Evolutionary conservation across 2,113 vertebrate species (phyloP).

Genomic region (Petrocephalus zakoni): DNA sequence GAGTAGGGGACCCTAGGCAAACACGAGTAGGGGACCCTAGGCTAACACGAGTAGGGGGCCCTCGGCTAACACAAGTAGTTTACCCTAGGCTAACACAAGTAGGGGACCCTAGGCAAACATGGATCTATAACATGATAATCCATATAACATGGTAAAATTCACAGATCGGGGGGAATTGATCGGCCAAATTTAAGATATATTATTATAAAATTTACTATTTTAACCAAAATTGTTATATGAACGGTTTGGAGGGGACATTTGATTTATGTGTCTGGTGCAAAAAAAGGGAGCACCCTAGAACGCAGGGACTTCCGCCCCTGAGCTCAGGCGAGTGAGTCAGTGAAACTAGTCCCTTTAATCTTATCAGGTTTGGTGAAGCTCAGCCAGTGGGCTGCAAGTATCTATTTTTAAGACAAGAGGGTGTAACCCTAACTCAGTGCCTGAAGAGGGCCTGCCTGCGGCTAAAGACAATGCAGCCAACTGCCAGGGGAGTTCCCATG

Average conservation of each 20-base stretch:
- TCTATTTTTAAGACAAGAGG: not conserved
- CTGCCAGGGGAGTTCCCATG: conserved; percentile 28
- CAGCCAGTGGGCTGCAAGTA: not conserved
- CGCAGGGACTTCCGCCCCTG: not conserved
- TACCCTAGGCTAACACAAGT: no score
- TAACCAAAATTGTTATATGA: not conserved
- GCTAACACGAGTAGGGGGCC: no score
- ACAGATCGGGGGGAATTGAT: not conserved
- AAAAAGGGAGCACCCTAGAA: not conserved
- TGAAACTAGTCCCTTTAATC: not conserved
- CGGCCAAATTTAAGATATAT: not conserved
- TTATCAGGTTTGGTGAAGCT: not conserved
- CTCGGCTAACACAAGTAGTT: not conserved
- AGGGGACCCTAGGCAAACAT: no score
- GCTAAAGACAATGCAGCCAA: not conserved
- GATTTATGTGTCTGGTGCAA: not conserved
- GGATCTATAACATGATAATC: not conserved
- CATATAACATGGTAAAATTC: not conserved
- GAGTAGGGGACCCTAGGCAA: not conserved
- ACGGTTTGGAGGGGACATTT: not conserved
- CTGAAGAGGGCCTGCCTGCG: not conserved
- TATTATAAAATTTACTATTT: not conserved
- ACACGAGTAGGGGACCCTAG: no score
- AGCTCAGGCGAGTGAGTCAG: not conserved
- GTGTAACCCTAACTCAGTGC: not conserved